Base-by-base conservation (phyloP, 37 sponge, comb jelly and placozoan species). In the Chondrilla cf. caribensis region DNA sequence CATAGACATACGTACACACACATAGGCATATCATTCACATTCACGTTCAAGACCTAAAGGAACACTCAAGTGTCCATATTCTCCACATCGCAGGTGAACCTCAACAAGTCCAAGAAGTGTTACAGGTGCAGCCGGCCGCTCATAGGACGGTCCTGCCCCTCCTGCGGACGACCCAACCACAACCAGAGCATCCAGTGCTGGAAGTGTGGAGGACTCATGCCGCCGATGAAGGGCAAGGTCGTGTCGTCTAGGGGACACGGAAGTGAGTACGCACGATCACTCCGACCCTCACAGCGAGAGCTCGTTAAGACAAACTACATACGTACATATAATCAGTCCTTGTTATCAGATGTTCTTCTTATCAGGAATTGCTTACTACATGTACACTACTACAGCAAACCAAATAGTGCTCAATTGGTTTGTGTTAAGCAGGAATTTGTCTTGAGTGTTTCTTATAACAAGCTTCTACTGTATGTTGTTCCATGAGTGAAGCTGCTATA, bases 21-120 rank as follows among this genome's bases (percentile, higher is more conserved):
- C 51, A 47, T 11, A 47, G 9, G 11, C 51, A 47, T 11, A 47
- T 11, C 51, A 47, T 11, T 47, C 51, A 47, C 51, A 14, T 14
- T 11, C 51, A n/a, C n/a, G n/a, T n/a, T n/a, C n/a, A n/a, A n/a
- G n/a, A n/a, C 57, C 17, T 54, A 17, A 54, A 19, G 11, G 57
- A 19, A 54, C 29, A 19, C 15, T 29, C 64, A 62, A 19, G 15
- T 22, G 29, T 62, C 6, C 33, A 4, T 26, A 67, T 29, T 28
- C 32, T 29, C 2, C 32, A 7, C 68, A 26, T 67, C 51, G 33
- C 76, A 78, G 54, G 58, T 79, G 57, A 91, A 91, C 79, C 54
- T 83, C 21, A 87, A 81, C 38, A 91, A 81, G 83, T 88, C 92
- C 37, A 91, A 91, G 88, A 91, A 91, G 58, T 91, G 92, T 79